Evolutionary conservation across 2,797 vertebrate species (phyloP).

Genomic region (Pseudomugil gertrudae): DNA sequence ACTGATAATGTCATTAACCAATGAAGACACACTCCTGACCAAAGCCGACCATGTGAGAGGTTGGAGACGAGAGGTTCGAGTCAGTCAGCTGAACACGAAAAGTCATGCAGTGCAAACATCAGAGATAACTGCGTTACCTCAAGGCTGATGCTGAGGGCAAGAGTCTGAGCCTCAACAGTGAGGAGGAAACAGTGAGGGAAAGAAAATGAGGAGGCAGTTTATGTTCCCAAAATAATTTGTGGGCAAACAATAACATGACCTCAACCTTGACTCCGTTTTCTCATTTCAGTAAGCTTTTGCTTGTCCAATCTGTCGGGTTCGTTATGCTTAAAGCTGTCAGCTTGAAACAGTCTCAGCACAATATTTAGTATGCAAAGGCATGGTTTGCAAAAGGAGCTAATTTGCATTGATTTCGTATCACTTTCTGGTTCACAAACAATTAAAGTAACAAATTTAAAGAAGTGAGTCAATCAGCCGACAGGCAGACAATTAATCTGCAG

Average conservation of each 20-base stretch:
- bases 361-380: slow-evolving; percentile 18
- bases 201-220: too few relatives aligned
- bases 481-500: neutral
- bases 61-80: neutral
- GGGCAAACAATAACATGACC: too few relatives aligned
- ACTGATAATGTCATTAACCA: neutral
- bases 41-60: neutral
- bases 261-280: too few relatives aligned
- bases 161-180: neutral
- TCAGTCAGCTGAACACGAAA: neutral
- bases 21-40: neutral
- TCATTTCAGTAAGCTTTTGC: neutral
- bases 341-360: neutral
- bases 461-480: neutral
- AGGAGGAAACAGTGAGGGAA: neutral
- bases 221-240: too few relatives aligned
- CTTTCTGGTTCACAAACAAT: neutral
- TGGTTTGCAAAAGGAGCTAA: slow-evolving; percentile 4
- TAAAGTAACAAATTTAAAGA: slow-evolving; percentile 9
- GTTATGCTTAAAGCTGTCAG: neutral
- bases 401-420: slow-evolving; percentile 14
- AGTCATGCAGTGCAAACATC: slow-evolving; percentile 1
- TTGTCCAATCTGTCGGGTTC: neutral
- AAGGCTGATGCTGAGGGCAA: neutral
- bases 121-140: neutral